Percentiles rank a stretch among this genome's conserved stretches.
Conservation (phyloP, 2,113 vertebrate genomes). For the Laticauda laticaudata region DNA sequence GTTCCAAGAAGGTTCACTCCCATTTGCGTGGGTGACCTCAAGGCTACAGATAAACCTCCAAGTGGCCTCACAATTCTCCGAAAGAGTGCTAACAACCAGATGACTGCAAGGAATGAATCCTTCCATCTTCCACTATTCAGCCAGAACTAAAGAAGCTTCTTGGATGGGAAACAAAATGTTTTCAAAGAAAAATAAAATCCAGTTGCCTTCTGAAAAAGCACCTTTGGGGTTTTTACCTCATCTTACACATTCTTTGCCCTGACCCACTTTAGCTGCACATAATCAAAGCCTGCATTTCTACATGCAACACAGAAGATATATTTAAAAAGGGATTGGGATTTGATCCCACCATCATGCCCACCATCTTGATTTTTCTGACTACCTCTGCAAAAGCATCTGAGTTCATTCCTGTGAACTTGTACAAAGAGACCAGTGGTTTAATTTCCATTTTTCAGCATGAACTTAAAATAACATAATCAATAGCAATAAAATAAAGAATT, state of each 20-base stretch:
- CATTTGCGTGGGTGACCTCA: not conserved
- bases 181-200: not conserved
- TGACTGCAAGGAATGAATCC: not conserved
- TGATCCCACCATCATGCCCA: not conserved
- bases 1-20: not conserved
- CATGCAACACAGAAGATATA: not conserved
- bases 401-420: constrained; percentile 42
- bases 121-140: not conserved
- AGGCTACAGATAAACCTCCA: not conserved
- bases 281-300: not conserved
- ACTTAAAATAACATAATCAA: constrained; percentile 64
- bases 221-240: not conserved
- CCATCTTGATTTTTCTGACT: not conserved
- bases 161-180: not conserved
- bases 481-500: constrained; percentile 44
- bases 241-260: not conserved
- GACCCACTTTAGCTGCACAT: not conserved
- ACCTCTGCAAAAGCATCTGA: not conserved
- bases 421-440: constrained; percentile 31
- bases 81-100: not conserved
- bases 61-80: not conserved
- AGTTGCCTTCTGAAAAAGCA: not conserved
- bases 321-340: not conserved
- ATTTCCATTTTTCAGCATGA: constrained; percentile 47
- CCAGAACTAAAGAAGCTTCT: not conserved